Evolutionary conservation across 2,888 invertebrate species (phyloP), one percentile per base, ranked within the genome.

Genomic region (Bhutanitis thaidina): DNA sequence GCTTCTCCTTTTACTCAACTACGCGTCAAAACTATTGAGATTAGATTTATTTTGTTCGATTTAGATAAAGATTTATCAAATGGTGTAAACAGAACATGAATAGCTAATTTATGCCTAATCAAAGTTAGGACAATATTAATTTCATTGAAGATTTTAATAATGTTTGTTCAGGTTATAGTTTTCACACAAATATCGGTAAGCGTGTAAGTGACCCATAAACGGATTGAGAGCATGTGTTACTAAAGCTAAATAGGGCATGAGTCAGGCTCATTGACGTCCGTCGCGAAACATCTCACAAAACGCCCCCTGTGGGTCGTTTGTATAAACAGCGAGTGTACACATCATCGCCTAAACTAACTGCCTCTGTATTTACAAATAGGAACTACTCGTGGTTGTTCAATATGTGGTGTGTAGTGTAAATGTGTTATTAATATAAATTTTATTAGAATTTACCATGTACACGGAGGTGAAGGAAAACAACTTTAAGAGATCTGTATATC

Each of bases 281-380:
- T 45, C 45, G 30, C 40, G 30, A 30, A 36, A 27, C 40, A 30
- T 35, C 43, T 29, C 12, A 20, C 47, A 40, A 20, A 30, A 41
- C 45, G 36, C 27, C 35, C 30, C 40, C 39, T 16, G 20, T 2
- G 34, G 39, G 39, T 27, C 32, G 45, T 15, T 39, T 32, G 15
- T 44, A 40, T 36, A 45, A 40, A 45, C 40, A 27, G 35, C 14
- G 13, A 13, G 29, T n/a, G 20, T 27, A 51, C 45, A 45, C 40
- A 45, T 41, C 40, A 32, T 29, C 14, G 50, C 50, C 40, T 51
- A 45, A 51, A 45, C 44, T 39, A 50, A 50, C 51, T 45, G 51
- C 51, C 14, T 10, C 51, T 29, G 40, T 34, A 16, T 51, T 51
- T 49, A 20, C 29, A 10, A 20, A 13, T 29, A 16, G 13, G 29